These are phyloP conservation scores for Centropyge bicolor DNA, from an alignment of 2,797 vertebrate genomes.

Conservation along the genomic window DNA sequence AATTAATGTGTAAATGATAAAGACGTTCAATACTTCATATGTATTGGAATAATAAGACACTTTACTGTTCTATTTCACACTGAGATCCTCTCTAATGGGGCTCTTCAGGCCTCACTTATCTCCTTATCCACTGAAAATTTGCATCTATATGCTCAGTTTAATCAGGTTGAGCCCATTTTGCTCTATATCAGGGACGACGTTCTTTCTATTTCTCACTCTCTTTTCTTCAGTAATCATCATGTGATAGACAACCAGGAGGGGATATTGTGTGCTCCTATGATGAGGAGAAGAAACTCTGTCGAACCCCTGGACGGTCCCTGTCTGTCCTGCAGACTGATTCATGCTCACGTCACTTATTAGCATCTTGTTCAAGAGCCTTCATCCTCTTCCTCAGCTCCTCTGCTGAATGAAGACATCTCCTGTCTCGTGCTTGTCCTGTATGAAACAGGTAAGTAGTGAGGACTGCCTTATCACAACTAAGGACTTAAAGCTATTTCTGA, in stretches of 20 bases:
- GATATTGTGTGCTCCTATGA: conserved; percentile 28
- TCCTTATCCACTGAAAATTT: conserved; percentile 55
- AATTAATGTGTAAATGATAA: conserved; percentile 46
- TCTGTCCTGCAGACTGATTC: conserved; percentile 10
- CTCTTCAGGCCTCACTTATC: conserved; percentile 62
- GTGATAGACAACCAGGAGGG: conserved; percentile 41
- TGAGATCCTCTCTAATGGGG: conserved; percentile 50
- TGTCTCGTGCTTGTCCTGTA: not conserved
- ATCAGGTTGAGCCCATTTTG: conserved; percentile 50
- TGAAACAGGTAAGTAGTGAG: not conserved
- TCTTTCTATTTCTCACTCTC: conserved; percentile 33
- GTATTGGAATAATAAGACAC: conserved; percentile 61
- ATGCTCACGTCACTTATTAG: not conserved
- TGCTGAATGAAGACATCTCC: not conserved
- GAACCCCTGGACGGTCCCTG: not conserved
- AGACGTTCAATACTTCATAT: conserved; percentile 56
- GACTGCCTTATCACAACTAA: too few relatives aligned
- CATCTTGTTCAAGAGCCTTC: not conserved
- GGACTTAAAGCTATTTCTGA: too few relatives aligned
- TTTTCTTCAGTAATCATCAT: conserved; percentile 37
- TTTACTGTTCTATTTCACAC: conserved; percentile 60
- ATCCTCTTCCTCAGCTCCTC: not conserved
- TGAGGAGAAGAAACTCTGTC: conserved; percentile 22
- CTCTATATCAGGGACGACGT: conserved; percentile 7
- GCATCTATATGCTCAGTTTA: conserved; percentile 63